Base-by-base conservation (phyloP, 2,113 vertebrate species). In the Acrocephalus kingi region DNA sequence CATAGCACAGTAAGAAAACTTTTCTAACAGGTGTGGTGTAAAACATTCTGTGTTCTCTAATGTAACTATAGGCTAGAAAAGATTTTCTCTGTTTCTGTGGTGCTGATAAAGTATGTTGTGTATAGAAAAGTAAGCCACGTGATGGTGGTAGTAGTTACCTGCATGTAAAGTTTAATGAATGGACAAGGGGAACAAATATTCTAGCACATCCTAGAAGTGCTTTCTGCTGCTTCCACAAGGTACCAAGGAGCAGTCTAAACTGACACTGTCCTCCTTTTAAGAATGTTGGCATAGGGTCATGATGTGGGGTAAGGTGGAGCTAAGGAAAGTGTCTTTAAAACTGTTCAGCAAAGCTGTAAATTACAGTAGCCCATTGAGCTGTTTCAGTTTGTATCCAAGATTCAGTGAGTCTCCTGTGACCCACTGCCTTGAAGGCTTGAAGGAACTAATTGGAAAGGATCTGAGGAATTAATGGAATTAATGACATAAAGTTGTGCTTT, bases 371-470 rank as follows among this genome's bases (percentile, higher is more conserved):
- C 43, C 51, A 46, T 43, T 96, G 82, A 89, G 78, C 55, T 77
- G 30, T 66, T 94, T 51, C 43, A 39, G 43, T 73, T 87, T 83
- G 22, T 37, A 21, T 90, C 39, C 39, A 66, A 63, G 79, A 54
- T 43, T 51, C 48, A 31, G 45, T 3, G 2, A 87, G 59, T 88
- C 64, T 93, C 71, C 78, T 80, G 84, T 93, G 72, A 85, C 63
- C 84, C 11, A 5, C 45, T 80, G 78, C 76, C 81, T 87, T 73
- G 71, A 63, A 89, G 80, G 35, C 76, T 49, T 79, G 63, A 56
- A 91, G 69, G 69, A 93, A 87, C 81, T 94, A 91, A 82, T 52
- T 94, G 75, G 52, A 85, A 94, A 51, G 90, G 84, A 92, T 88
- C 51, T 74, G 45, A 83, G 51, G 82, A 92, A 92, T 93, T 87